Conservation (phyloP, 2,113 vertebrate species). For the Bujurquina vittata region DNA sequence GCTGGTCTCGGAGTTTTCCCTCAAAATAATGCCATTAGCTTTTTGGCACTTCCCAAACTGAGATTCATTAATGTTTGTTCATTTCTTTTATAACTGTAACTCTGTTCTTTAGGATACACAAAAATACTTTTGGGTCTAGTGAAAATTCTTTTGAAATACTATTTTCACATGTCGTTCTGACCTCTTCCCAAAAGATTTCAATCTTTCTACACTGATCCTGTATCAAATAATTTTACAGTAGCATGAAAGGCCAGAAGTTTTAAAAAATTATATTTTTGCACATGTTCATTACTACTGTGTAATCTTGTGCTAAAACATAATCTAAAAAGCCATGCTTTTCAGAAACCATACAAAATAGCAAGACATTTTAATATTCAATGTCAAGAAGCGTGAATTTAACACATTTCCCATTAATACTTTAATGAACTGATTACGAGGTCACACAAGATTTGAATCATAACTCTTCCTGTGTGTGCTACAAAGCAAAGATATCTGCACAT, state of each 20-base stretch:
- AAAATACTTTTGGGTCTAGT: not conserved
- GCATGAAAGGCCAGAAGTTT: not conserved
- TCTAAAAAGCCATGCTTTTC: not conserved
- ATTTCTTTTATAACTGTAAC: not conserved
- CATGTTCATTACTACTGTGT: not conserved
- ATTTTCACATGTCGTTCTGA: not conserved
- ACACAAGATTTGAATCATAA: not conserved
- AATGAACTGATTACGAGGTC: constrained; percentile 1
- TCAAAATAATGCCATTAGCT: not conserved
- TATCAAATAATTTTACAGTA: not conserved
- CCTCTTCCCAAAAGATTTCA: not conserved
- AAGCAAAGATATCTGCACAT: not conserved
- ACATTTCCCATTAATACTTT: not conserved
- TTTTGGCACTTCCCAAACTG: not conserved
- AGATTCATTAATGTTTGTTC: not conserved
- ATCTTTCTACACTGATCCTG: not conserved
- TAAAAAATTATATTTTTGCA: not conserved
- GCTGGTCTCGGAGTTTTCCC: not conserved
- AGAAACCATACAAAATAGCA: not conserved
- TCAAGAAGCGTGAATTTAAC: not conserved
- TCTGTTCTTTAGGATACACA: not conserved
- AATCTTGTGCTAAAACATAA: not conserved
- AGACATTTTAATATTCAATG: not conserved
- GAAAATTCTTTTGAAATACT: not conserved
- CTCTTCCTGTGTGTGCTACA: constrained; percentile 5